These are phyloP conservation scores for Onychomys torridus DNA, from an alignment of 2,797 vertebrate species.

Conservation along the genomic window DNA sequence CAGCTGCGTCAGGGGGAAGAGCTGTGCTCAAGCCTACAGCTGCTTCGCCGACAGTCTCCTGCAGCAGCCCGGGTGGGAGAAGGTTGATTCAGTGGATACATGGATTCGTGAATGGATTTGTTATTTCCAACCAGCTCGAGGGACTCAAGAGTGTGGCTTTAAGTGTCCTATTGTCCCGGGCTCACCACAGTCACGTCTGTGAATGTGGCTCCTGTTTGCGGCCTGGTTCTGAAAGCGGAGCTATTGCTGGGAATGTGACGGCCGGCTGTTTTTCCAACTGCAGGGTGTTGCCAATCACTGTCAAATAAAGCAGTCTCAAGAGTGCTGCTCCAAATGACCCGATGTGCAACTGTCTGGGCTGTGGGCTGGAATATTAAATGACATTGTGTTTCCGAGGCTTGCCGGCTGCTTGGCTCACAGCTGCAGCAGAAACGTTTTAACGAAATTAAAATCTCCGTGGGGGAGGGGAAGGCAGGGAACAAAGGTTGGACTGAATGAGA, in stretches of 20 bases:
- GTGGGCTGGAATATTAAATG: conserved; percentile 76
- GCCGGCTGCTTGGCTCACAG: conserved; percentile 67
- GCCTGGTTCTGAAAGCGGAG: not conserved
- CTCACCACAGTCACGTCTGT: not conserved
- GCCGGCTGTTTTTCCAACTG: conserved; percentile 46
- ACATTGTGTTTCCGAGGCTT: conserved; percentile 75
- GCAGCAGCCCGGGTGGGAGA: not conserved
- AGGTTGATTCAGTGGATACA: not conserved
- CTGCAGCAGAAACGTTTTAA: conserved; percentile 73
- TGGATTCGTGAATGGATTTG: not conserved
- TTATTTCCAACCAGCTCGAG: not conserved
- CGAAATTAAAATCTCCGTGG: conserved; percentile 69
- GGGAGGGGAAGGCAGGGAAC: conserved; percentile 51
- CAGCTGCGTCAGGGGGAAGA: not conserved
- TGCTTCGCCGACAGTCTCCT: not conserved
- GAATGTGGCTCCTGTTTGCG: not conserved
- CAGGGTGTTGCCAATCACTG: conserved; percentile 80
- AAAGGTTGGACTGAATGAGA: conserved; percentile 11
- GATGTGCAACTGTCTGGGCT: conserved; percentile 60
- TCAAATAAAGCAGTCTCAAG: conserved; percentile 77
- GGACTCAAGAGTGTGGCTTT: not conserved
- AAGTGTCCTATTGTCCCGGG: not conserved
- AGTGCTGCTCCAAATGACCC: conserved; percentile 74
- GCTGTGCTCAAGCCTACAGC: no score
- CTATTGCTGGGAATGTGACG: not conserved